These are phyloP conservation scores for Threskiornis aethiopicus DNA, from an alignment of 2,797 vertebrate species.

Conservation along the genomic window DNA sequence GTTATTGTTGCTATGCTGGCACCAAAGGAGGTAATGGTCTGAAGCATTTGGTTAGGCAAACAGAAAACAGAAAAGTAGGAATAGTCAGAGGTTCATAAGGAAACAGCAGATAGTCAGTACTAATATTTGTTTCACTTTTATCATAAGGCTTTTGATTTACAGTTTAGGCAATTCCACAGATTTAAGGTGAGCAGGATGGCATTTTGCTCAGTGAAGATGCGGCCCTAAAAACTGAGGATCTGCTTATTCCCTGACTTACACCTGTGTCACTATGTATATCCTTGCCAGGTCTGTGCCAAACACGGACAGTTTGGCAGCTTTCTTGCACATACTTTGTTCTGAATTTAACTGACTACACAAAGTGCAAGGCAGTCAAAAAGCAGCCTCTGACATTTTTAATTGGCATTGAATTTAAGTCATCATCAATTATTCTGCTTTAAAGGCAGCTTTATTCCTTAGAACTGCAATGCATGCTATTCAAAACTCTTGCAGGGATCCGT, in stretches of 20 bases:
- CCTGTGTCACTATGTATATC: neutral
- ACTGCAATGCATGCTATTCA: constrained; percentile 31
- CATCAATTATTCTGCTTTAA: constrained; percentile 44
- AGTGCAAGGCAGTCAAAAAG: constrained; percentile 51
- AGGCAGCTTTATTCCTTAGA: constrained; percentile 25
- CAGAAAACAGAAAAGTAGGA: neutral
- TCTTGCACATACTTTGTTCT: neutral
- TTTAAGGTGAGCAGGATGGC: neutral
- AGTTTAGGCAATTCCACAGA: neutral
- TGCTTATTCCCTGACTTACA: neutral
- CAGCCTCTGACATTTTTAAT: constrained; percentile 57
- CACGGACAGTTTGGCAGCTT: neutral
- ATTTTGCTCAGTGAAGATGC: neutral
- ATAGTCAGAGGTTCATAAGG: neutral
- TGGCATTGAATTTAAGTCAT: constrained; percentile 48
- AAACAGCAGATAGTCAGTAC: neutral
- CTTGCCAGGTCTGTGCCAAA: constrained; percentile 8
- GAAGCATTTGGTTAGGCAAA: neutral
- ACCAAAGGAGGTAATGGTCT: neutral
- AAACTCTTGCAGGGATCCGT: constrained; percentile 36
- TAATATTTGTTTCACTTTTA: neutral
- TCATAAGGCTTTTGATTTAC: neutral
- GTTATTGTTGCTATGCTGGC: neutral
- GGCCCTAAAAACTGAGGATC: neutral
- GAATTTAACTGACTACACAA: constrained; percentile 42